Conservation (phyloP, 2,888 invertebrate species). For the Thereva unica region DNA sequence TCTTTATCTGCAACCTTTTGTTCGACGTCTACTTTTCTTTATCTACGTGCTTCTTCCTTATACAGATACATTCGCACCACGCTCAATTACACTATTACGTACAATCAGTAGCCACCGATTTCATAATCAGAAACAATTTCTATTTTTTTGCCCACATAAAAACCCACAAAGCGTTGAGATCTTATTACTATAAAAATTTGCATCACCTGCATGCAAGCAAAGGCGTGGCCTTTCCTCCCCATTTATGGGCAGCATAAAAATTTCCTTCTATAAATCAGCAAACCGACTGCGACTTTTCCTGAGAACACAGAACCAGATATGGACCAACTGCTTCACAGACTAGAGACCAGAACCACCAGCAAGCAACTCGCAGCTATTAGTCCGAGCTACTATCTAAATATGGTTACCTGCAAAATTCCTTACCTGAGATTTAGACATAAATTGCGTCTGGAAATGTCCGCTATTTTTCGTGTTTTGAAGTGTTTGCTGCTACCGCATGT, state of each 20-base stretch:
- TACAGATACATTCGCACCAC: too few species aligned
- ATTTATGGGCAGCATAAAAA: constrained; percentile 4
- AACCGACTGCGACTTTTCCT: constrained; percentile 7
- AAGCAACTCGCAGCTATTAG: background rate
- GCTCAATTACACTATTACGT: too few species aligned
- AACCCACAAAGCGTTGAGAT: too few species aligned
- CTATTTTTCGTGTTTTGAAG: constrained; percentile 5
- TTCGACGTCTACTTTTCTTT: too few species aligned
- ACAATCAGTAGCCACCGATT: too few species aligned
- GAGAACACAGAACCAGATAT: constrained; percentile 9
- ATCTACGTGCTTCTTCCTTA: too few species aligned
- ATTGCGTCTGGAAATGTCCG: background rate
- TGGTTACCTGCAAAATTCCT: constrained; percentile 9
- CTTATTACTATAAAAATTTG: too few species aligned
- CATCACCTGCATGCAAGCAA: too few species aligned
- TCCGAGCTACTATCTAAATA: background rate
- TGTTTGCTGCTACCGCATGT: constrained; percentile 9
- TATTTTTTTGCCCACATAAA: too few species aligned
- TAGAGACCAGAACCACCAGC: background rate
- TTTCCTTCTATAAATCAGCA: background rate
- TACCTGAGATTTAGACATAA: constrained; percentile 10
- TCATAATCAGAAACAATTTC: too few species aligned
- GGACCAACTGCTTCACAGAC: background rate
- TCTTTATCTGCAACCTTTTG: too few species aligned
- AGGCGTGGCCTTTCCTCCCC: too few species aligned